Evolutionary conservation across 2,888 invertebrate species (phyloP).

Genomic region (Eupithecia abbreviata): DNA sequence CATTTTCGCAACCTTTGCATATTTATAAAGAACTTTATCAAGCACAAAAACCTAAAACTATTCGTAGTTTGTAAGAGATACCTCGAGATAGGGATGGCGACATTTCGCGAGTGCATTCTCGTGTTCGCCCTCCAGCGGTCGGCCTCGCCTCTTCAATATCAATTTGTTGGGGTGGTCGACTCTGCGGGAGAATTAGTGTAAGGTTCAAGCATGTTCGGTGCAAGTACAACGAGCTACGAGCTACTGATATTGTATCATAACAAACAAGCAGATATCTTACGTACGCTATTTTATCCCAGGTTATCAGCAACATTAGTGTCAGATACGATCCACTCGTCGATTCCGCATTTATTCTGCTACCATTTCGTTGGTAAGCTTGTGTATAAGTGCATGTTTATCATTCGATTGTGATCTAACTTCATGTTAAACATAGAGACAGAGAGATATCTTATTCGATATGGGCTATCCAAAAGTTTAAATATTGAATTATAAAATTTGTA

Average conservation of each 20-base stretch:
- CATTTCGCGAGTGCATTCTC: constrained; percentile 59
- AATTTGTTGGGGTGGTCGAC: constrained; percentile 38
- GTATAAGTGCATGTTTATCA: neutral
- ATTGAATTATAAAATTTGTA: neutral
- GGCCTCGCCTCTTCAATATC: constrained; percentile 35
- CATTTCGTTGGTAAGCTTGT: neutral
- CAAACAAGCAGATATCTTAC: neutral
- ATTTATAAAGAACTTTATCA: constrained; percentile 3
- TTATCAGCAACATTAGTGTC: neutral
- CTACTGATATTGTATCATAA: neutral
- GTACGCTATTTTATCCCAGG: neutral
- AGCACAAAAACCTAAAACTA: constrained; percentile 8
- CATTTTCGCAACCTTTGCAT: neutral
- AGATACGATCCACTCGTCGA: neutral
- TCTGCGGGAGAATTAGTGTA: constrained; percentile 18
- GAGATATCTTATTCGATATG: neutral
- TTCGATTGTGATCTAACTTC: neutral
- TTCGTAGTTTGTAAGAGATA: constrained; percentile 6
- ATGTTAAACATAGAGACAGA: neutral
- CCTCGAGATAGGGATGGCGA: constrained; percentile 27
- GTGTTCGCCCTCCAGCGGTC: constrained; percentile 49
- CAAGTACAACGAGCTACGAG: neutral
- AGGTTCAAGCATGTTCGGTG: constrained; percentile 10
- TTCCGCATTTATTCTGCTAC: neutral
- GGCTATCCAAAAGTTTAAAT: neutral